A percentile compares a stretch with the other conserved stretches of the same genome.
Conservation (phyloP, 2,113 vertebrate species). For the Oenanthe melanoleuca region DNA sequence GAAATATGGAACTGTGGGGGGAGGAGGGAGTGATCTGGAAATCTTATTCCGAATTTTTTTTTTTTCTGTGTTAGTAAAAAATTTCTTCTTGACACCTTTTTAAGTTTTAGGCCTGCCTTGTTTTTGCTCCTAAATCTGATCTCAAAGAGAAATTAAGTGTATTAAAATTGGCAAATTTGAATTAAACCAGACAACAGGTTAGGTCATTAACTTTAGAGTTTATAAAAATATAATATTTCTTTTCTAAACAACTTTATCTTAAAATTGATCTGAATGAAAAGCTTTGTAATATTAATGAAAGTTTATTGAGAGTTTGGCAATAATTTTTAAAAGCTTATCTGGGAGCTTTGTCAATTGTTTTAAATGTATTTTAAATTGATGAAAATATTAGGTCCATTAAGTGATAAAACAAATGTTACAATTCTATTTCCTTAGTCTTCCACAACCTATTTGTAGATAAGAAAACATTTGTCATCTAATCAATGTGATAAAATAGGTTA, state of each 20-base stretch:
- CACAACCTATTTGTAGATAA: not conserved
- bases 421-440: not conserved
- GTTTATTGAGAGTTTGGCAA: not conserved
- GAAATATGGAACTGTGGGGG: too few species aligned
- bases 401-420: not conserved
- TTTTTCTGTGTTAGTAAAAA: too few species aligned
- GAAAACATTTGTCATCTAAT: not conserved
- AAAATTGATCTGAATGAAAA: not conserved
- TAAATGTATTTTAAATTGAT: not conserved
- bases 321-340: not conserved
- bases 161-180: too few species aligned
- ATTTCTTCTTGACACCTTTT: too few species aligned
- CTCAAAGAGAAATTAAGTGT: too few species aligned
- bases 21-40: too few species aligned
- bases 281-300: not conserved
- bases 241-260: not conserved
- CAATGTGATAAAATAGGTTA: not conserved
- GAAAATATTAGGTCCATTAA: not conserved
- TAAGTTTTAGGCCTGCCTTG: too few species aligned
- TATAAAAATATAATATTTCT: not conserved
- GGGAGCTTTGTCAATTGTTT: not conserved
- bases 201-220: not conserved
- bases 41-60: too few species aligned
- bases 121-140: too few species aligned
- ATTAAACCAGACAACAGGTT: too few species aligned